A percentile compares a stretch with the other conserved stretches of the same genome.
These are phyloP conservation scores for Drosophila erecta DNA, from an alignment of 1,140 invertebrate species.

Conservation along the genomic window DNA sequence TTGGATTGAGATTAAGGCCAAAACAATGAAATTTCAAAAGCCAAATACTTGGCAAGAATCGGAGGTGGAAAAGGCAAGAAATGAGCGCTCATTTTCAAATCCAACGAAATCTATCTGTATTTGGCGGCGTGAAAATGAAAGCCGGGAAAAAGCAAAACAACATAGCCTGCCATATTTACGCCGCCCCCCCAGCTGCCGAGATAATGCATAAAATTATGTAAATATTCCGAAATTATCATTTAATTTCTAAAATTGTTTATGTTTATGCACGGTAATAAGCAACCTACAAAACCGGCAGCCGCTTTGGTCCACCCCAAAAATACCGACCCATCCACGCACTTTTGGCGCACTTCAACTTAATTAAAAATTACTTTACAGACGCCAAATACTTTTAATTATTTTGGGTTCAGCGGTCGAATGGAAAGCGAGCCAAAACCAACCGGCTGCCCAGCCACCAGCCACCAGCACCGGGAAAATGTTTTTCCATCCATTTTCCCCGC, in stretches of 20 bases:
- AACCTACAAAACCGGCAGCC: slow-evolving; percentile 39
- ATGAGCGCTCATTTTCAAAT: not conserved
- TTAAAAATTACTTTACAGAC: slow-evolving; percentile 83
- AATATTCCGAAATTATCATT: slow-evolving; percentile 81
- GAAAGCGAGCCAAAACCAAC: slow-evolving; percentile 37
- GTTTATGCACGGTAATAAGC: slow-evolving; percentile 81
- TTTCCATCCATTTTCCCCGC: slow-evolving; percentile 9
- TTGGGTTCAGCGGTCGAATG: slow-evolving; percentile 79
- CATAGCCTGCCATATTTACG: slow-evolving; percentile 22
- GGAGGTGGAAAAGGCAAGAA: not conserved
- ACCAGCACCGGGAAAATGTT: slow-evolving; percentile 28
- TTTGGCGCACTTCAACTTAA: slow-evolving; percentile 79
- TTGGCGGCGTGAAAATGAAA: slow-evolving; percentile 49
- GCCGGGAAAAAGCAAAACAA: slow-evolving; percentile 37
- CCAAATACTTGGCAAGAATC: slow-evolving; percentile 55
- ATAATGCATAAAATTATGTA: slow-evolving; percentile 83
- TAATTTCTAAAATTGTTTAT: slow-evolving; percentile 83
- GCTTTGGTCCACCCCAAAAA: not conserved
- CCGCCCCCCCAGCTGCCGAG: slow-evolving; percentile 23
- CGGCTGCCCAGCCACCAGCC: not conserved
- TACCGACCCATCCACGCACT: slow-evolving; percentile 34
- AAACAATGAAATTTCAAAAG: slow-evolving; percentile 59
- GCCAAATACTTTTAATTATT: slow-evolving; percentile 83
- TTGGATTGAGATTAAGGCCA: slow-evolving; percentile 70
- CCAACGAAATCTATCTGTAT: slow-evolving; percentile 46